These are phyloP conservation scores for Agrotis clavis DNA, from an alignment of 2,888 invertebrate genomes.

Conservation along the genomic window DNA sequence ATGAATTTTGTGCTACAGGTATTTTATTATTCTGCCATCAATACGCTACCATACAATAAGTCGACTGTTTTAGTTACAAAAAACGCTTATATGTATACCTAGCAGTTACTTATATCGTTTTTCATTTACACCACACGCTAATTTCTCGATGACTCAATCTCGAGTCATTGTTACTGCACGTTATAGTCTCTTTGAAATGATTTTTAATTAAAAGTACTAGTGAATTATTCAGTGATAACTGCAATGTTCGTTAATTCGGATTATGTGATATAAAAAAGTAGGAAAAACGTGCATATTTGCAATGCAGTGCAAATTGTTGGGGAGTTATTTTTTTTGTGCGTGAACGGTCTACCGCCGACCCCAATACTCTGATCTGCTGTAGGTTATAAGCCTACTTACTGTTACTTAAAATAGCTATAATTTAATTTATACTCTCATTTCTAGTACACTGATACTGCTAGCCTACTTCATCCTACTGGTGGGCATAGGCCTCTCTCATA, in stretches of 20 bases:
- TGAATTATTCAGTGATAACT: not conserved
- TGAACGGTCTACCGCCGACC: not conserved
- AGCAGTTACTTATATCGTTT: not conserved
- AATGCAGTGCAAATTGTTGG: not conserved
- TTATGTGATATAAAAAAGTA: not conserved
- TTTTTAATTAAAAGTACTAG: not conserved
- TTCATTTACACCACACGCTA: constrained; percentile 17
- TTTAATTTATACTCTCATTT: not conserved
- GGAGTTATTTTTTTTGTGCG: not conserved
- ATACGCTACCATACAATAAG: not conserved
- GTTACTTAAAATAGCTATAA: too few relatives aligned
- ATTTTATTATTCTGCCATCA: not conserved
- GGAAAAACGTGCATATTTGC: not conserved
- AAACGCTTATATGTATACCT: not conserved
- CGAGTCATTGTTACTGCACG: not conserved
- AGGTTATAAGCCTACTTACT: not conserved
- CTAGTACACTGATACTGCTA: too few relatives aligned
- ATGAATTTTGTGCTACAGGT: not conserved
- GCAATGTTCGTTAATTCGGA: not conserved
- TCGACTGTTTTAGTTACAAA: not conserved
- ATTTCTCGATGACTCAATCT: constrained; percentile 1
- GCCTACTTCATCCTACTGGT: too few relatives aligned
- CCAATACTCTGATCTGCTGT: not conserved
- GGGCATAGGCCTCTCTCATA: too few relatives aligned
- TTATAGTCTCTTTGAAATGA: not conserved